Evolutionary conservation across 1,140 invertebrate genomes (phyloP), one percentile per base, ranked within the genome.

Genomic region (Metaphire vulgaris): DNA sequence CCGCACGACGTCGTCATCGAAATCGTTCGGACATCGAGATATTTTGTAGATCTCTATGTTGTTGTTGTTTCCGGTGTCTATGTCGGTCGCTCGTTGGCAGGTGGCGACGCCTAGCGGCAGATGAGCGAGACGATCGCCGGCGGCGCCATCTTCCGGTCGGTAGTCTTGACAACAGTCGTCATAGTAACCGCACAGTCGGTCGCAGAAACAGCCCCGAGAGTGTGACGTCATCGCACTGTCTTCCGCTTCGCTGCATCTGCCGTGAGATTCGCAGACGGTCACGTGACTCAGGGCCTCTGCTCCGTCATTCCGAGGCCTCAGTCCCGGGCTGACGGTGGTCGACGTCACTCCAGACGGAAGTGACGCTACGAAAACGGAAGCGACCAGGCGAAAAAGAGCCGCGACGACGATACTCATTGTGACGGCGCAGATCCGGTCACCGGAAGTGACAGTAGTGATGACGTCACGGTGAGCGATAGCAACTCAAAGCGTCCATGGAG

Each of bases 141-240:
- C 41, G 6, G 6, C 41, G 21, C 21, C 41, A 12, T 6, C 6
- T 21, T 6, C 6, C 6, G 41, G 41, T 21, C 21, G 41, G 26
- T 33, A 70, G 33, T 76, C 75, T 26, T 76, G 41, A 41, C 75
- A 76, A 29, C 75, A 76, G 75, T 76, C 75, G 32, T 64, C 68
- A 32, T 76, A 76, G 14, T 33, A 26, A 12, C 30, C 28, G 56
- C 75, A 76, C 1, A 76, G 75, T n/a, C 41, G 68, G 32, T 76
- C 75, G 34, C 75, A 76, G 33, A 76, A 76, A 33, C 75, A 76
- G 69, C 71, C 71, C 6, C 33, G 41, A 56, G 21, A 12, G 21
- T 56, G 21, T 6, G 41, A 56, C 41, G 41, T 56, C 21, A 21
- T 12, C 21, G 41, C 6, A 56, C 41, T 56, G 41, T 6, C 41